These are phyloP conservation scores for Coptodon rendalli DNA, from an alignment of 2,113 vertebrate genomes.

Conservation along the genomic window DNA sequence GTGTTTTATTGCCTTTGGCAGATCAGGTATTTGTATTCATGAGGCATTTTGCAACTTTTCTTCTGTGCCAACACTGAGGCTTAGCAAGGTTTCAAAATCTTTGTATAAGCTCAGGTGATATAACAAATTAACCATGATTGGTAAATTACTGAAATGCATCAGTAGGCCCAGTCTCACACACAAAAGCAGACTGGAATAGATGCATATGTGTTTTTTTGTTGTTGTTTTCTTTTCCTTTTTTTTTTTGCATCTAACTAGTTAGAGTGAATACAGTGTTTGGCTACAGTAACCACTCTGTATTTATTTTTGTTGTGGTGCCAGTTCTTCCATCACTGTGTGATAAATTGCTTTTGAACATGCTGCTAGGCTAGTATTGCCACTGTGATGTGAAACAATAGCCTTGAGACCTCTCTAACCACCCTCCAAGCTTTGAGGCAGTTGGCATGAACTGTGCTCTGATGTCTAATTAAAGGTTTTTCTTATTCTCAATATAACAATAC, in stretches of 20 bases:
- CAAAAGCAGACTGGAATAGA: not conserved
- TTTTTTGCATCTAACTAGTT: not conserved
- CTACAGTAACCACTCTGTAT: not conserved
- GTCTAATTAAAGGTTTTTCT: not conserved
- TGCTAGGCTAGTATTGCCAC: not conserved
- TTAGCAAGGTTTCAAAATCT: not conserved
- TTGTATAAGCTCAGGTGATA: not conserved
- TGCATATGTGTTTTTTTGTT: rapidly evolving
- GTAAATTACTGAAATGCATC: not conserved
- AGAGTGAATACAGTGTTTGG: not conserved
- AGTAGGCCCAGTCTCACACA: not conserved
- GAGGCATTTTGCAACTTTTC: not conserved
- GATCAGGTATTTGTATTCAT: conserved; percentile 3
- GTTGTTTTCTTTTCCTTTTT: not conserved
- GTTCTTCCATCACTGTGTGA: not conserved
- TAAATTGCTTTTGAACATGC: conserved; percentile 1
- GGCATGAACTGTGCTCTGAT: not conserved
- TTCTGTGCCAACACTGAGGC: not conserved
- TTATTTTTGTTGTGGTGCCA: not conserved
- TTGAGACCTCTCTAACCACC: not conserved
- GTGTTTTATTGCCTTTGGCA: not conserved
- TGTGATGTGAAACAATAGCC: not conserved
- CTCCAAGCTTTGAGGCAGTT: not conserved
- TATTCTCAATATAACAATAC: not conserved
- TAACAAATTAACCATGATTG: not conserved